phyloP scores from a whole-genome alignment of 2,113 vertebrate species.

The Bujurquina vittata region DNA sequence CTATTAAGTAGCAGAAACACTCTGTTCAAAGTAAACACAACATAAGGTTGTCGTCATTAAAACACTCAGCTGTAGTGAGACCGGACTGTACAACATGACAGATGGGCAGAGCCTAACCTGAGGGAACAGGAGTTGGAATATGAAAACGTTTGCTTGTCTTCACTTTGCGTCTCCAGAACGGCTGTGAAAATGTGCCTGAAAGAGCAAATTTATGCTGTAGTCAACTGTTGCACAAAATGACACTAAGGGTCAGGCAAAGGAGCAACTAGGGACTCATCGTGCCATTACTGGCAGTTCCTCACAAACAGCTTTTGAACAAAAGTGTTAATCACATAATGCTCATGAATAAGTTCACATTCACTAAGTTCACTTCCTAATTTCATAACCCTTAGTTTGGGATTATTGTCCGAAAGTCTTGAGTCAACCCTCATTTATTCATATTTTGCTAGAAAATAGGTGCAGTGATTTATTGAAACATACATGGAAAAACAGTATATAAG shows the following conservation, averaged over 20 bases:
- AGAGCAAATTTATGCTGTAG: not conserved
- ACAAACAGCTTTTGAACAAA: not conserved
- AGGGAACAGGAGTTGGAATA: not conserved
- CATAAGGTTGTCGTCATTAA: constrained; percentile 54
- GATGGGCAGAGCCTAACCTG: not conserved
- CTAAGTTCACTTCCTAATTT: too few relatives aligned
- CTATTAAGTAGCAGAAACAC: constrained; percentile 24
- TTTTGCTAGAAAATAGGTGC: not conserved
- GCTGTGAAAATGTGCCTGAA: not conserved
- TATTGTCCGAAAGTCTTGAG: not conserved
- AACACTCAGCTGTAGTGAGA: constrained; percentile 43
- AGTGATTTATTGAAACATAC: not conserved
- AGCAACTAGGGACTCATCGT: not conserved
- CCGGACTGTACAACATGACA: not conserved
- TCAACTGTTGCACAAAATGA: not conserved
- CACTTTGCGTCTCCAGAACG: not conserved
- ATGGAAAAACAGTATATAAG: not conserved
- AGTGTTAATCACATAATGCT: too few relatives aligned
- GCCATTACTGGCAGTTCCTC: not conserved
- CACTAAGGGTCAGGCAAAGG: not conserved
- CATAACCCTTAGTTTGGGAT: not conserved
- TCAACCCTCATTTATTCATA: not conserved
- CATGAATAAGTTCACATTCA: too few relatives aligned
- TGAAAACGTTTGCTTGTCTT: not conserved
- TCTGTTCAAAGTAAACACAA: constrained; percentile 53